Percentiles rank a stretch among this genome's conserved stretches.
Evolutionary conservation across 2,888 invertebrate species (phyloP).

Genomic region (Drosophila flavopinicola): DNA sequence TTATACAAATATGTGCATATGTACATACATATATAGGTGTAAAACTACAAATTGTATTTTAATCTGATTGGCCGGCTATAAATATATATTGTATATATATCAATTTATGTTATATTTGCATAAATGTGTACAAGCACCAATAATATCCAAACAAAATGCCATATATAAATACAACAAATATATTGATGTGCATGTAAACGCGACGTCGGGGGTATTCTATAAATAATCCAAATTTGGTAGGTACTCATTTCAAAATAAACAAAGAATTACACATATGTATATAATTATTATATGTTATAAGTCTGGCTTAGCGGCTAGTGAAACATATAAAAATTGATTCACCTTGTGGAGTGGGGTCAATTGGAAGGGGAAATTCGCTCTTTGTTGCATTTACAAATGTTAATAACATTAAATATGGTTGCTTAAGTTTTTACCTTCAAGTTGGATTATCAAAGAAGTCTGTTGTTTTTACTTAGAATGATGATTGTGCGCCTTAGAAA

Average conservation of each 20-base stretch:
- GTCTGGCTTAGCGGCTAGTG: too few species aligned
- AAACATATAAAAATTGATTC: background rate
- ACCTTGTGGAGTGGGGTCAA: background rate
- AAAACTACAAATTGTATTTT: constrained; percentile 43
- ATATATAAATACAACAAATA: constrained; percentile 21
- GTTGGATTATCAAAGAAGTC: background rate
- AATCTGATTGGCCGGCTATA: constrained; percentile 47
- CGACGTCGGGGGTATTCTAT: constrained; percentile 33
- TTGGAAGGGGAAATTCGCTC: background rate
- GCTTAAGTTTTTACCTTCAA: background rate
- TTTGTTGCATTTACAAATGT: background rate
- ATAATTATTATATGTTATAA: background rate
- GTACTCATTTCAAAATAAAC: constrained; percentile 32
- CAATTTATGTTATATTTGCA: constrained; percentile 18
- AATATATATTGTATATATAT: constrained; percentile 25
- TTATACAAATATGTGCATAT: constrained; percentile 15
- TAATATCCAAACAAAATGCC: constrained; percentile 26
- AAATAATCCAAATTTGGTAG: constrained; percentile 31
- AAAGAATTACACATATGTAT: constrained; percentile 8
- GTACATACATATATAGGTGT: constrained; percentile 36
- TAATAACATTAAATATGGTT: background rate
- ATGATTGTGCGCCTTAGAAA: too few species aligned
- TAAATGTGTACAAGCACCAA: constrained; percentile 14
- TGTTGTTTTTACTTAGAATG: too few species aligned
- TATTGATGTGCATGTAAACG: constrained; percentile 30